Evolutionary conservation across 2,888 invertebrate genomes (phyloP), one percentile per base, ranked within the genome.

Genomic region (Eristalis pertinax): DNA sequence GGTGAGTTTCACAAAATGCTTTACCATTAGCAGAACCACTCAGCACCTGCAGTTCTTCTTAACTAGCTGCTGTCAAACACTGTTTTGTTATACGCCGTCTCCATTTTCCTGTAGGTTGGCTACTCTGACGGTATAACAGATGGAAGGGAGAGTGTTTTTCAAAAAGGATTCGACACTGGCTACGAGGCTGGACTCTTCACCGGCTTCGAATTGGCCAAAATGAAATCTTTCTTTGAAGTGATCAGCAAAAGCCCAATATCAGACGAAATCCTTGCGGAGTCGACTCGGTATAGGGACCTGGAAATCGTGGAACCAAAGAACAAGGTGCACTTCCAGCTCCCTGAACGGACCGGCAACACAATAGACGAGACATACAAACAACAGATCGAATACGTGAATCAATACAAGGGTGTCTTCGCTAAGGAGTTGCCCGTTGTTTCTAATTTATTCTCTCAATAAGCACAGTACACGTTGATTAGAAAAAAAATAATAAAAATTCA

Each of bases 111-210:
- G 26, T 89, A 96, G 96, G 92, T 93, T 89, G 96, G 96, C 58
- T 96, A 94, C 90, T 94, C 95, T 90, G 96, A 97, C 92, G 97
- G 97, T 26, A 94, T 95, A 80, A 93, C 94, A 41, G 95, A 94
- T 91, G 97, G 96, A 0, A 94, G 95, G 88, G 94, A 95, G 22
- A 92, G 94, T 72, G 94, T 94, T 68, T 96, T 95, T 89, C 97
- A 97, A 93, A 91, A 93, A 24, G 95, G 95, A 91, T 97, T 97
- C 91, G 95, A 97, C 90, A 90, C 91, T 78, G 97, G 97, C 1
- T 97, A 95, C 91, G 92, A 92, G 81, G 95, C 95, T 90, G 97
- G 96, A 1, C 94, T 96, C 43, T 91, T 92, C 82, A 95, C 94
- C 89, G 96, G 95, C 19, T 94, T 95, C 76, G 90, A 94, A 79